Conservation (phyloP, 2,888 invertebrate genomes). For the Harpalus rubripes region DNA sequence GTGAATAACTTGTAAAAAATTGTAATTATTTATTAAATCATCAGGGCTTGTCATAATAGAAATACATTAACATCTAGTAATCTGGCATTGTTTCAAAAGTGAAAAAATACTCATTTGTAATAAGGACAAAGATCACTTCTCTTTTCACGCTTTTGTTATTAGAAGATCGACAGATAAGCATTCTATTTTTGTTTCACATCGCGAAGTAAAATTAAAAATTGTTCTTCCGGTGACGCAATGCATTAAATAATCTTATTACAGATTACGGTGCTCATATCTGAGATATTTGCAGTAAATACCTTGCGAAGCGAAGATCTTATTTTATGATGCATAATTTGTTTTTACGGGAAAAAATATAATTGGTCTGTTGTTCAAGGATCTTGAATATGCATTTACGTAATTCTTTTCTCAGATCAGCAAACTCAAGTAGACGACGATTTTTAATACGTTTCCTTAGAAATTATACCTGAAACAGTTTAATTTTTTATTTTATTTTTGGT, state of each 20-base stretch:
- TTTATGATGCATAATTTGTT: slow-evolving; percentile 50
- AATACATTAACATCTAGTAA: background rate
- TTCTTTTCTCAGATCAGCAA: background rate
- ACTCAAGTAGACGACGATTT: background rate
- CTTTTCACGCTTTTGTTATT: slow-evolving; percentile 56
- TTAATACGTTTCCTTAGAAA: background rate
- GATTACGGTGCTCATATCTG: slow-evolving; percentile 39
- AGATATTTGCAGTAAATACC: slow-evolving; percentile 49
- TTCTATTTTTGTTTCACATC: slow-evolving; percentile 48
- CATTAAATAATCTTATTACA: slow-evolving; percentile 44
- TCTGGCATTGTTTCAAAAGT: slow-evolving; percentile 42
- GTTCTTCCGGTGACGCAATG: slow-evolving; percentile 48
- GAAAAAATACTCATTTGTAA: slow-evolving; percentile 46
- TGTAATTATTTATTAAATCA: slow-evolving; percentile 28
- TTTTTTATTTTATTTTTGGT: background rate
- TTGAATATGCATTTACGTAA: slow-evolving; percentile 51
- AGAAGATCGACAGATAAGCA: slow-evolving; percentile 50
- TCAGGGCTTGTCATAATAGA: slow-evolving; percentile 24
- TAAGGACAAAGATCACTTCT: slow-evolving; percentile 44
- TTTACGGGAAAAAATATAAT: slow-evolving; percentile 41
- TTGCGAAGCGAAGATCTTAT: slow-evolving; percentile 27
- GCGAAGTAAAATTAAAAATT: slow-evolving; percentile 40
- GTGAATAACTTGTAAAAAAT: background rate
- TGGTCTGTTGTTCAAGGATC: slow-evolving; percentile 33
- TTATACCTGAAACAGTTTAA: background rate